These are phyloP conservation scores for Hippocampus barbouri DNA, from an alignment of 2,113 vertebrate genomes.

Conservation along the genomic window DNA sequence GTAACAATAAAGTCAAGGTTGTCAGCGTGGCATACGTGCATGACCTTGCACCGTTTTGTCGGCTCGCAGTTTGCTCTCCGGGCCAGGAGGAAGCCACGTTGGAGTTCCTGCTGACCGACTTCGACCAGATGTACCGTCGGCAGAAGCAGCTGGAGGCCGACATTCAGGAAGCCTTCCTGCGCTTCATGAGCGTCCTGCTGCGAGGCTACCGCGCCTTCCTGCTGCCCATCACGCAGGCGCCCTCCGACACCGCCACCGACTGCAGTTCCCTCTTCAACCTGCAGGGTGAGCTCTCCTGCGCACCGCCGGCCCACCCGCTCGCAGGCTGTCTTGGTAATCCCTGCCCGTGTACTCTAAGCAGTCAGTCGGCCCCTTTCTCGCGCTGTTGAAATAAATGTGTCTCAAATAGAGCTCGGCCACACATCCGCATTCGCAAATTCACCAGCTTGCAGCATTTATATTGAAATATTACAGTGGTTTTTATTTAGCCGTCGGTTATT, in stretches of 20 bases:
- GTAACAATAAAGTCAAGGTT: no score
- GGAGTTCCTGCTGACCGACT: constrained; percentile 89
- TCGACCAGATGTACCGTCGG: constrained; percentile 82
- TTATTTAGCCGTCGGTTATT: no score
- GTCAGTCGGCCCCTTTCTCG: no score
- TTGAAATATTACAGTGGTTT: no score
- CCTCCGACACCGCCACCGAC: constrained; percentile 79
- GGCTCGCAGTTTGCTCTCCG: constrained; percentile 77
- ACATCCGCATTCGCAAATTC: no score
- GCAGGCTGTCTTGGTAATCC: no score
- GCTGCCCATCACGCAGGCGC: constrained; percentile 82
- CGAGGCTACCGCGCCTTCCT: constrained; percentile 84
- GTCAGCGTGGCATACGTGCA: neutral
- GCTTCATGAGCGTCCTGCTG: constrained; percentile 88
- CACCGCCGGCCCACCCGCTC: no score
- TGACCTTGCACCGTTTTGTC: neutral
- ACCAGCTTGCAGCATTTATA: no score
- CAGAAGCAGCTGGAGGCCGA: constrained; percentile 89
- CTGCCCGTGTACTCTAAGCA: no score
- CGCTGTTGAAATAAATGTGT: no score
- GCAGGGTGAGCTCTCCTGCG: constrained; percentile 71
- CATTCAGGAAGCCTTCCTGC: constrained; percentile 85
- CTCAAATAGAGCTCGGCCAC: no score
- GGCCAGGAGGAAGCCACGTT: constrained; percentile 85
- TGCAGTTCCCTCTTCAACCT: constrained; percentile 86